phyloP scores from a whole-genome alignment of 2,113 vertebrate species.

The Tachysurus fulvidraco region DNA sequence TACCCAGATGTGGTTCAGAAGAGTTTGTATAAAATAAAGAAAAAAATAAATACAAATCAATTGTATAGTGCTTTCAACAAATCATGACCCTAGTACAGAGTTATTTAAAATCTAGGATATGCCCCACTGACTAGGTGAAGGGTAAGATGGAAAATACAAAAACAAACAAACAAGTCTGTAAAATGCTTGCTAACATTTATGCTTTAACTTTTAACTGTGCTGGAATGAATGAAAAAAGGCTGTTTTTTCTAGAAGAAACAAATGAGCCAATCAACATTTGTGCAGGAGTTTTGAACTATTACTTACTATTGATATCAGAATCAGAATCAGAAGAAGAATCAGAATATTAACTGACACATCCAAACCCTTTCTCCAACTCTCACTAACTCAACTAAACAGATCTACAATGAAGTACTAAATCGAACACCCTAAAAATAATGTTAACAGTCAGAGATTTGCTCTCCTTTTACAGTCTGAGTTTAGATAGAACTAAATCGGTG shows the following conservation, averaged over 20 bases:
- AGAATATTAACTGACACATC: not conserved
- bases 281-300: no score
- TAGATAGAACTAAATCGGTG: no score
- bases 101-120: not conserved
- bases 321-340: no score
- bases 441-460: not conserved
- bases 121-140: not conserved
- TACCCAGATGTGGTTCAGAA: not conserved
- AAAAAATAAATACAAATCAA: no score
- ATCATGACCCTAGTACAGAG: no score
- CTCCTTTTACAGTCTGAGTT: no score
- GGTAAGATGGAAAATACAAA: not conserved
- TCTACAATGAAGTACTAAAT: not conserved
- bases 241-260: not conserved
- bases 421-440: not conserved
- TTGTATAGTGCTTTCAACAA: no score
- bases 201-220: not conserved
- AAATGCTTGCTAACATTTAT: no score
- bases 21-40: not conserved
- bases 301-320: not conserved
- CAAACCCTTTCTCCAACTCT: no score
- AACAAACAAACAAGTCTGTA: not conserved
- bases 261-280: no score
- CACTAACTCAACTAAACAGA: no score
- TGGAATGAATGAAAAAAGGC: not conserved